Base-by-base conservation (phyloP, 2,888 invertebrate genomes). In the Germaria angustata region DNA sequence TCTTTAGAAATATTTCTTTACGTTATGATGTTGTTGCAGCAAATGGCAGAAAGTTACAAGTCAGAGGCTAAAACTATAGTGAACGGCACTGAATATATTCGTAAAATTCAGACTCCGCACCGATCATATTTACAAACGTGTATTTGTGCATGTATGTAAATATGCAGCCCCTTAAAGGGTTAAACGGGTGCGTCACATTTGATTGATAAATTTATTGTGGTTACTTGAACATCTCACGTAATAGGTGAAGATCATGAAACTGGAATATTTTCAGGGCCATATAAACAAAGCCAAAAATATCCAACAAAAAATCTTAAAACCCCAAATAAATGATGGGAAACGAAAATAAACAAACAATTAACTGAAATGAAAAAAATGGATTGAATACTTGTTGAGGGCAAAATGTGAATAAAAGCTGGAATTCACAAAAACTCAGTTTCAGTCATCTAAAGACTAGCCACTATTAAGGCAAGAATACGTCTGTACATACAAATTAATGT, bases 201-300 rank as follows among this genome's bases (percentile, higher is more conserved):
- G 84, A 84, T 84, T 85, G 84, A 79, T 84, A 41, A 55, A 71
- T 53, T 61, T 55, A 61, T 39, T 9, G 46, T 71, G 71, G 72
- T 61, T 13, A 76, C 44, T 71, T 80, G 65, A 68, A 71, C 44
- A 71, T 80, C 63, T 63, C 36, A 41, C 46, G 3, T n/a, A 51
- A 73, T 41, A 41, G 22, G 15, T 11, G 46, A 8, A 13, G 11
- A 55, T 7, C 65, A 71, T 57, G 73, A 87, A 89, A 89, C 90
- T 89, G 85, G 88, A 88, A 86, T 85, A 69, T 86, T 87, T 89
- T 89, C 90, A 89, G 86, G 88, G 88, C 86, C 88, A 89, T 8
- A 59, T 15, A 11, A 51, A 65, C 32, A 46, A 63, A 41, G 34
- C 11, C 13, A 28, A 65, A 73, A 59, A 17, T 17, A 44, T 8